Percentiles rank a stretch among this genome's conserved stretches.
phyloP scores from a whole-genome alignment of 2,888 invertebrate species.

The Cinara cedri region DNA sequence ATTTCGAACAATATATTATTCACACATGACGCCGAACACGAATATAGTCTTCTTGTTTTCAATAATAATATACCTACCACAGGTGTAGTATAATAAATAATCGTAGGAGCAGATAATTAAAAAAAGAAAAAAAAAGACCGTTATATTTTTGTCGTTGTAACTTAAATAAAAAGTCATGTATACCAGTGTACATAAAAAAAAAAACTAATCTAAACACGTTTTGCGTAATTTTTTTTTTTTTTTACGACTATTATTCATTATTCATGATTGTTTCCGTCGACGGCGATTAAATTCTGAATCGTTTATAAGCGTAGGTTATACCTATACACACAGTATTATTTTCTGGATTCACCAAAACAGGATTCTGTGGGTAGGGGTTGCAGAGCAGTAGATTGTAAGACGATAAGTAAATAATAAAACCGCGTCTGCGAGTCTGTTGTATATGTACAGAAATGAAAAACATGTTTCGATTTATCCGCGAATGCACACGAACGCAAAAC shows the following conservation, averaged over 20 bases:
- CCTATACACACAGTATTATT: background rate
- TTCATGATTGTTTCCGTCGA: constrained; percentile 19
- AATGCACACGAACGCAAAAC: constrained; percentile 12
- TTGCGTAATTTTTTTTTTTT: background rate
- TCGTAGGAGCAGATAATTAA: background rate
- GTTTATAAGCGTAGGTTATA: too few species aligned
- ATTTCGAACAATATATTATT: background rate
- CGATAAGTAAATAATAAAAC: constrained; percentile 1
- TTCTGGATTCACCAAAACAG: constrained; percentile 24
- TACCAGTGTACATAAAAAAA: background rate
- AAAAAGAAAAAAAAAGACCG: background rate
- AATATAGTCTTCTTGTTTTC: constrained; percentile 1
- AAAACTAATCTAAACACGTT: constrained; percentile 3
- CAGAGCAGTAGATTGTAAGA: constrained; percentile 4
- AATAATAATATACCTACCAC: background rate
- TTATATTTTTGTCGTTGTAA: constrained; percentile 16
- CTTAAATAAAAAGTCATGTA: background rate
- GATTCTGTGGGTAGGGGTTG: background rate
- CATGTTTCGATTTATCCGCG: constrained; percentile 3
- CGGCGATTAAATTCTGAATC: background rate
- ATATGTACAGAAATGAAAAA: constrained; percentile 21
- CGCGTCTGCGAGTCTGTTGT: constrained; percentile 38
- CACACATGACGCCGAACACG: background rate
- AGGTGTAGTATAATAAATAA: background rate
- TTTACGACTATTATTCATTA: constrained; percentile 16